Evolutionary conservation across 2,888 invertebrate species (phyloP), one percentile per base, ranked within the genome.

Genomic region (Rhingia campestris): DNA sequence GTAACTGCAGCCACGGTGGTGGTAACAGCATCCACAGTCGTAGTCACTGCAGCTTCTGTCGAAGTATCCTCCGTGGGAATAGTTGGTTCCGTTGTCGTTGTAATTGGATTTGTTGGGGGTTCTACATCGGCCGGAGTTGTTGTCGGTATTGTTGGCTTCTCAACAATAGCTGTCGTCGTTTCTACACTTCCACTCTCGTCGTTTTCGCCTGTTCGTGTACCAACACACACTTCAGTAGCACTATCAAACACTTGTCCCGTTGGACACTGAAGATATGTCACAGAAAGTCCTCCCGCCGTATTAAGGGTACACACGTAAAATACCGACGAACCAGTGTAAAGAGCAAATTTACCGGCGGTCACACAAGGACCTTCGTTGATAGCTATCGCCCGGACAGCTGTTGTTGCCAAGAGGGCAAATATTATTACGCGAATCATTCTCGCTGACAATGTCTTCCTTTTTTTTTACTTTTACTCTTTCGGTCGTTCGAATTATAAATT

Each of bases 71-170:
- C 47, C 7, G n/a, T 51, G 10, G 81, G 77, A 4, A 67, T 22
- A 3, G 33, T 47, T 37, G 35, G 35, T 35, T 22, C 47, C 6
- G 47, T 9, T 4, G 32, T 37, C n/a, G 49, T 56, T 9, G 64
- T 54, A n/a, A 56, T 45, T 39, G 77, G 56, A 4, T 30, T 12
- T 7, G 73, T 67, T 5, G 61, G 9, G 3, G 43, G 9, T n/a
- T 70, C 63, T 12, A 7, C 6, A 6, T 4, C 49, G 0, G 3
- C 0, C 35, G 70, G 30, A 14, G 22, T 47, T 32, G 39, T 61
- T 0, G 76, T 77, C 2, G 82, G 69, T 41, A 80, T 66, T 32
- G 70, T 80, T 22, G 84, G 80, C 6, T 64, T 47, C 47, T 84
- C 74, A 4, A 75, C 56, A n/a, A 69, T n/a, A 0, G 45, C n/a